Percentiles rank a stretch among this genome's conserved stretches.
Evolutionary conservation across 2,888 invertebrate genomes (phyloP).

Genomic region (Trichogramma evanescens): DNA sequence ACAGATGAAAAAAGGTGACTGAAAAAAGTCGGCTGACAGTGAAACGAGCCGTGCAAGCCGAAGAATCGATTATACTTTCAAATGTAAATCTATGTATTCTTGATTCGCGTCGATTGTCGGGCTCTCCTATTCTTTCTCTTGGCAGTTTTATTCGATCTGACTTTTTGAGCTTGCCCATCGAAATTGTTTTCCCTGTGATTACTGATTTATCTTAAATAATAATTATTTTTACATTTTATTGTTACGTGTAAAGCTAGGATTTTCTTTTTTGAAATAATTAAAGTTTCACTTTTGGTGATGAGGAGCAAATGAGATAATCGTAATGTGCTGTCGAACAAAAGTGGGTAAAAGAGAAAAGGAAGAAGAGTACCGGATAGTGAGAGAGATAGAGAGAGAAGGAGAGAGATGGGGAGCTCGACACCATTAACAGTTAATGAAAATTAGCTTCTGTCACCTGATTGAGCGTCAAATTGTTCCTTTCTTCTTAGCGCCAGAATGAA

Average conservation of each 20-base stretch:
- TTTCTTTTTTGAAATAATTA: too few relatives aligned
- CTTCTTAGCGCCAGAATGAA: conserved; percentile 34
- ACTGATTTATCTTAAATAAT: too few relatives aligned
- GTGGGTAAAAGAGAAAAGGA: conserved; percentile 18
- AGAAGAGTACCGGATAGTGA: conserved; percentile 11
- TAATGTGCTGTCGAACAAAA: conserved; percentile 21
- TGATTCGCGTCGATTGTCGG: conserved; percentile 31
- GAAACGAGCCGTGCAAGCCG: not conserved
- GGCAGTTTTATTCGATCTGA: too few relatives aligned
- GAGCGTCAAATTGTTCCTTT: conserved; percentile 47
- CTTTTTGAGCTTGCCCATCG: too few relatives aligned
- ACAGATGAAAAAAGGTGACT: not conserved
- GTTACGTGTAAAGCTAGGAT: too few relatives aligned
- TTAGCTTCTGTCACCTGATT: conserved; percentile 47
- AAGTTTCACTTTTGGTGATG: not conserved
- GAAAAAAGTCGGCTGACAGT: not conserved
- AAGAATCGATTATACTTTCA: conserved; percentile 38
- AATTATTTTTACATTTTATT: too few relatives aligned
- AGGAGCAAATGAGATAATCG: conserved; percentile 14
- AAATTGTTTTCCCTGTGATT: too few relatives aligned
- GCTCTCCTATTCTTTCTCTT: conserved; percentile 1
- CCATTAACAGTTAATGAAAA: conserved; percentile 48
- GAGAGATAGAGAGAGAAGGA: not conserved
- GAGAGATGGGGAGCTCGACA: conserved; percentile 25
- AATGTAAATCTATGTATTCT: conserved; percentile 27